A percentile compares a stretch with the other conserved stretches of the same genome.
Evolutionary conservation across 1,140 invertebrate genomes (phyloP).

Genomic region (Bombus balteatus): DNA sequence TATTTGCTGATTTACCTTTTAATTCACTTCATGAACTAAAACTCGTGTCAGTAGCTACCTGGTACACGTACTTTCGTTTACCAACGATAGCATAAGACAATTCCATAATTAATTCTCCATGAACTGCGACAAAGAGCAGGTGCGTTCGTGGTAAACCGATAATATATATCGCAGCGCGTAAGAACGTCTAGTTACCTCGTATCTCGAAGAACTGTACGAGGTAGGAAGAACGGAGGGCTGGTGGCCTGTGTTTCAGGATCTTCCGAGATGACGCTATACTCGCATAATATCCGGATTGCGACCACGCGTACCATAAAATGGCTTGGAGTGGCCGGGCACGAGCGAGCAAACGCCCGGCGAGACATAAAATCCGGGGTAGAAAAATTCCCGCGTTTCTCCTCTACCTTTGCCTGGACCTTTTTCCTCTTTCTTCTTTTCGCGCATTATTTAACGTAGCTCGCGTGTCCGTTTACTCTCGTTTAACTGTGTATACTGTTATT

Average conservation of each 20-base stretch:
- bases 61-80: neutral
- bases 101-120: constrained; percentile 34
- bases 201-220: constrained; percentile 29
- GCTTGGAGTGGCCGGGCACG: constrained; percentile 34
- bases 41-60: neutral
- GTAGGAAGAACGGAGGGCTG: constrained; percentile 6
- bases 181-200: constrained; percentile 36
- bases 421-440: neutral
- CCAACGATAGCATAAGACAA: neutral
- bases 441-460: constrained; percentile 49
- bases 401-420: neutral
- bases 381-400: constrained; percentile 54
- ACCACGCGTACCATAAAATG: constrained; percentile 72
- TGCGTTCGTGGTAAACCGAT: constrained; percentile 34
- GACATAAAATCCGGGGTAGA: constrained; percentile 59
- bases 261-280: constrained; percentile 63
- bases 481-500: constrained; percentile 41
- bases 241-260: constrained; percentile 45
- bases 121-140: constrained; percentile 29
- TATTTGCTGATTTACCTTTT: neutral
- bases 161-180: constrained; percentile 49
- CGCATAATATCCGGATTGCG: constrained; percentile 68
- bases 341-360: constrained; percentile 55
- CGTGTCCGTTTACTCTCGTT: constrained; percentile 32
- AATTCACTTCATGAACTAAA: neutral